Percentiles rank a stretch among this genome's conserved stretches.
These are phyloP conservation scores for Drosophila peninsularis DNA, from an alignment of 2,888 invertebrate genomes.

Conservation along the genomic window DNA sequence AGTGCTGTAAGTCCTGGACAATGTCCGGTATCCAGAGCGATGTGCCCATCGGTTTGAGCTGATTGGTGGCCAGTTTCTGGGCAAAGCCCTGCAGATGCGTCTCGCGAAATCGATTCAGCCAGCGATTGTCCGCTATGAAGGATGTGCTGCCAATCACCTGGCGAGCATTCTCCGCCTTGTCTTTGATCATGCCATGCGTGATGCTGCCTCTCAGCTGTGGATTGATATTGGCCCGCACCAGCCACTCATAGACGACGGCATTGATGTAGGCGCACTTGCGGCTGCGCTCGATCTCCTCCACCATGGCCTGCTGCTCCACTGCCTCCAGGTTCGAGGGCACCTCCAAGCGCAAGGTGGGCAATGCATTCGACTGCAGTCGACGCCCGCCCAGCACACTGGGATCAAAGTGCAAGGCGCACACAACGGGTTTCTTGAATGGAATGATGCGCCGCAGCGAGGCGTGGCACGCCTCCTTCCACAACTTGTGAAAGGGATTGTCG, in stretches of 20 bases:
- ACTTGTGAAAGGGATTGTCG: constrained; percentile 79
- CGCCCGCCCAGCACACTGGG: constrained; percentile 81
- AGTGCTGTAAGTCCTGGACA: constrained; percentile 79
- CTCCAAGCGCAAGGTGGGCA: constrained; percentile 78
- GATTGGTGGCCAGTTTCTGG: constrained; percentile 79
- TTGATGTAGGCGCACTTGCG: constrained; percentile 82
- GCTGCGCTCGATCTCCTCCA: constrained; percentile 82
- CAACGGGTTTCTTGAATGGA: constrained; percentile 83
- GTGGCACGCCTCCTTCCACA: constrained; percentile 83
- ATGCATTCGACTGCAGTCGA: constrained; percentile 78
- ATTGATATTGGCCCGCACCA: constrained; percentile 82
- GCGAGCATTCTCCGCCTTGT: constrained; percentile 80
- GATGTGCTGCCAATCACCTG: constrained; percentile 79
- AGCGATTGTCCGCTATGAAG: constrained; percentile 82
- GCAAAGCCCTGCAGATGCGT: constrained; percentile 81
- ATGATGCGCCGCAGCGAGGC: constrained; percentile 82
- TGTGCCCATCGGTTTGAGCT: constrained; percentile 78
- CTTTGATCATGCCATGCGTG: constrained; percentile 83
- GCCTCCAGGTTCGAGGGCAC: constrained; percentile 81
- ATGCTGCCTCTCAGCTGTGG: constrained; percentile 81
- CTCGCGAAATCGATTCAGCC: constrained; percentile 82
- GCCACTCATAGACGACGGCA: constrained; percentile 83
- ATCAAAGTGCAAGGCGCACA: constrained; percentile 82
- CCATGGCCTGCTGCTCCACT: constrained; percentile 80
- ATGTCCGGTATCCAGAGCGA: constrained; percentile 82